Base-by-base conservation (phyloP, 1,140 invertebrate genomes). In the Trichomalopsis sarcophagae region DNA sequence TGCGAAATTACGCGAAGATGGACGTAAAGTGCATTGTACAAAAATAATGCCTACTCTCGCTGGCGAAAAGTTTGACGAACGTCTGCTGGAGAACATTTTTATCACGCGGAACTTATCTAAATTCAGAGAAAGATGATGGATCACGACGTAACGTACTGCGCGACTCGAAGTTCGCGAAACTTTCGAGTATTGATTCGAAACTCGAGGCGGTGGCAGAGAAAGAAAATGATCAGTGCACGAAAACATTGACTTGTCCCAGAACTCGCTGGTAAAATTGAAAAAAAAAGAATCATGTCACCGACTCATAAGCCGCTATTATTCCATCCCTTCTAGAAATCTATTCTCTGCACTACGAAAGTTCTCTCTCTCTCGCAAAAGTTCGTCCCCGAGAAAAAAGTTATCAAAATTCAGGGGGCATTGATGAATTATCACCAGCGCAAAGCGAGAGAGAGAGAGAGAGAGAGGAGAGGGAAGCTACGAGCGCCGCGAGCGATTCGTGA, bases 361-460 rank as follows among this genome's bases (percentile, higher is more conserved):
- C 69, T 36, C 27, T 13, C 69, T 71, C 11, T 10, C n/a, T 62
- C 33, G n/a, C 13, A n/a, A 66, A 84, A 69, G 44, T 77, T 84
- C 78, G 55, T 36, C 2, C 23, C 21, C 27, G 13, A 55, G 50
- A 78, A 71, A 83, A 84, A 78, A 62, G 44, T 73, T 84, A 80
- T 84, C 77, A 74, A 84, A 84, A 84, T 73, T 79, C 78, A 85
- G 40, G 47, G 14, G 40, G 71, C 73, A 68, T 81, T 81, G 79
- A 81, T 76, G 30, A 81, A 84, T 84, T 80, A 84, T 74, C 69
- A 27, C 30, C 27, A 33, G 33, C 74, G 21, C 13, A 75, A 44
- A 44, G 36, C 0, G 36, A 7, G 69, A 55, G 33, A n/a, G 27
- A 27, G 27, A 27, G 1, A n/a, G n/a, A 27, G n/a, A 62, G 55